phyloP scores from a whole-genome alignment of 2,797 vertebrate species.

The Coendou prehensilis region DNA sequence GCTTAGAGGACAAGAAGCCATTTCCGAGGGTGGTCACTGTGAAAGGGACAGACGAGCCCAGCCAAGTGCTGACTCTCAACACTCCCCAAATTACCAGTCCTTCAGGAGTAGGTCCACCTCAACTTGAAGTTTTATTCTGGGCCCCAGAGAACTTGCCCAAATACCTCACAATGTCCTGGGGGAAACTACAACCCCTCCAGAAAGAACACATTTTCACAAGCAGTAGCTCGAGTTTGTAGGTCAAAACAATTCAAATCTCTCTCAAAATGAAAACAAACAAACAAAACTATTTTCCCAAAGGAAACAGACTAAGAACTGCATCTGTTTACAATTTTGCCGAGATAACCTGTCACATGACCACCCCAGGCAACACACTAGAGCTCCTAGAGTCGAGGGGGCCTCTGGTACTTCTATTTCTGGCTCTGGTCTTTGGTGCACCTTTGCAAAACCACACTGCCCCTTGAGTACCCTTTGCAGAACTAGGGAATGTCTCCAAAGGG shows the following conservation, averaged over 20 bases:
- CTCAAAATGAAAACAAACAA: neutral
- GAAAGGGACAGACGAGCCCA: neutral
- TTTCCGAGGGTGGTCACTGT: neutral
- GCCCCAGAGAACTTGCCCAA: neutral
- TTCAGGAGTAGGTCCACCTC: neutral
- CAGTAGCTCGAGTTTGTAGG: neutral
- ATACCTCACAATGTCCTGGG: neutral
- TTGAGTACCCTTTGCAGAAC: slow-evolving; percentile 9
- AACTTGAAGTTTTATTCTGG: neutral
- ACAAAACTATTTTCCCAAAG: neutral
- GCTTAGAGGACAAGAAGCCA: neutral
- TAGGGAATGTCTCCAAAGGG: neutral
- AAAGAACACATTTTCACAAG: slow-evolving; percentile 6
- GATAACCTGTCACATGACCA: neutral
- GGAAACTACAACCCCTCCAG: neutral
- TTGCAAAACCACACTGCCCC: neutral
- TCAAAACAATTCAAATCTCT: neutral
- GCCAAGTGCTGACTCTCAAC: neutral
- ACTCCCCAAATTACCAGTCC: neutral
- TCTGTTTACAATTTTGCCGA: neutral
- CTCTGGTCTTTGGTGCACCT: neutral
- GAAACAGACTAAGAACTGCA: neutral
- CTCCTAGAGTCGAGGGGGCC: neutral
- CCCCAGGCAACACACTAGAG: neutral
- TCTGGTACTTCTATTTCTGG: neutral